phyloP scores from a whole-genome alignment of 37 sponge, comb jelly and placozoan genomes.

The Mnemiopsis leidyi region DNA sequence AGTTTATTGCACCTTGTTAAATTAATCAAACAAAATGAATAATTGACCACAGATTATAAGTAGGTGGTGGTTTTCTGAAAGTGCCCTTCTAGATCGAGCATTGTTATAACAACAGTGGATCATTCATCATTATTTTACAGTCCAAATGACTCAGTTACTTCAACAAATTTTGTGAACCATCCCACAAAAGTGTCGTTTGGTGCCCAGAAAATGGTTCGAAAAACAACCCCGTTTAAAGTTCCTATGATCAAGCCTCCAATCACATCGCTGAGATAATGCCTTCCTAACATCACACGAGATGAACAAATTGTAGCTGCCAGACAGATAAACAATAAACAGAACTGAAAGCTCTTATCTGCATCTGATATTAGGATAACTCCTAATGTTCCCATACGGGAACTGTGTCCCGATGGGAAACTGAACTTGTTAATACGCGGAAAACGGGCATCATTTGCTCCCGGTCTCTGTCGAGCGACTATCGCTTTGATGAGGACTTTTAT shows the following conservation, averaged over 20 bases:
- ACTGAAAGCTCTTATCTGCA: background rate
- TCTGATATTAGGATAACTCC: background rate
- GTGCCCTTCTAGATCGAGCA: no score
- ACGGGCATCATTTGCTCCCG: background rate
- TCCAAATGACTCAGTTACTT: background rate
- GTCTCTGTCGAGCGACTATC: background rate
- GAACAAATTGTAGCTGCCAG: background rate
- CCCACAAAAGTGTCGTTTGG: background rate
- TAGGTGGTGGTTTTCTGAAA: no score
- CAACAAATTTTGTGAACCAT: background rate
- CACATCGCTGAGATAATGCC: slow-evolving; percentile 38
- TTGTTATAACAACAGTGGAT: no score
- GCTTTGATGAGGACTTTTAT: background rate
- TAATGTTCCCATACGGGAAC: background rate
- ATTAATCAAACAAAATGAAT: no score
- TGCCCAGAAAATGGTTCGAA: background rate
- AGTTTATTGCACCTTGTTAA: no score
- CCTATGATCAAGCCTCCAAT: background rate
- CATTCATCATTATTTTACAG: no score
- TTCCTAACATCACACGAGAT: slow-evolving; percentile 5
- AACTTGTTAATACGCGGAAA: background rate
- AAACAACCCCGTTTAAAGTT: background rate
- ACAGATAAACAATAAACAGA: background rate
- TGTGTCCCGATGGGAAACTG: slow-evolving; percentile 57
- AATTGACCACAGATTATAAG: no score